These are phyloP conservation scores for Camponotus pennsylvanicus DNA, from an alignment of 1,140 invertebrate species.

Conservation along the genomic window DNA sequence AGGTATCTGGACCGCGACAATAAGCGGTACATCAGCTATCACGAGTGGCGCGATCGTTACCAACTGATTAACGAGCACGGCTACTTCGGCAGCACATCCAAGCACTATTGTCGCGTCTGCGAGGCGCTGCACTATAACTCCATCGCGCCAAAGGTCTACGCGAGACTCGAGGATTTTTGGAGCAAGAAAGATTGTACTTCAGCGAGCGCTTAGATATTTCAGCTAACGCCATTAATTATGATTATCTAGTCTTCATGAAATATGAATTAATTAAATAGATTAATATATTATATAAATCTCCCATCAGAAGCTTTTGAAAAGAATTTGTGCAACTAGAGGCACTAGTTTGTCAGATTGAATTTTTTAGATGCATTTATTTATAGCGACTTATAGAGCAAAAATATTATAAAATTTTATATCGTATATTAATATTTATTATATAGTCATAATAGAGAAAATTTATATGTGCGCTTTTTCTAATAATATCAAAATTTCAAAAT, in stretches of 20 bases:
- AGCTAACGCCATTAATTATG: neutral
- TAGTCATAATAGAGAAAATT: neutral
- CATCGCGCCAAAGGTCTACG: constrained; percentile 85
- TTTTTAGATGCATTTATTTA: neutral
- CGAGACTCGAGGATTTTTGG: constrained; percentile 85
- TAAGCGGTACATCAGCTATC: constrained; percentile 88
- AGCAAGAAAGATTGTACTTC: constrained; percentile 83
- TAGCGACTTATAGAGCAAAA: neutral
- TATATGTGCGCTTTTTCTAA: neutral
- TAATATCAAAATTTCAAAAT: neutral
- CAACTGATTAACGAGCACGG: constrained; percentile 91
- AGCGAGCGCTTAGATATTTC: neutral
- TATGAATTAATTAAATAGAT: neutral
- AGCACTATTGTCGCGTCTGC: constrained; percentile 94
- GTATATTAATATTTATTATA: neutral
- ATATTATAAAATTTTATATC: neutral
- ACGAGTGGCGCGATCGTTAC: constrained; percentile 90
- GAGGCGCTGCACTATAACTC: constrained; percentile 90
- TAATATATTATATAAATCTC: constrained; percentile 16
- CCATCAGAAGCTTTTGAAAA: neutral
- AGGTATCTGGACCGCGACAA: constrained; percentile 87
- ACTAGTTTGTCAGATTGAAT: neutral
- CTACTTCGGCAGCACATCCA: constrained; percentile 89
- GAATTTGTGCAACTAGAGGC: neutral
- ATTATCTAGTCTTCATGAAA: constrained; percentile 29